Percentiles rank a stretch among this genome's conserved stretches.
phyloP scores from a whole-genome alignment of 2,888 invertebrate genomes.

The Alentia gelatinosa region DNA sequence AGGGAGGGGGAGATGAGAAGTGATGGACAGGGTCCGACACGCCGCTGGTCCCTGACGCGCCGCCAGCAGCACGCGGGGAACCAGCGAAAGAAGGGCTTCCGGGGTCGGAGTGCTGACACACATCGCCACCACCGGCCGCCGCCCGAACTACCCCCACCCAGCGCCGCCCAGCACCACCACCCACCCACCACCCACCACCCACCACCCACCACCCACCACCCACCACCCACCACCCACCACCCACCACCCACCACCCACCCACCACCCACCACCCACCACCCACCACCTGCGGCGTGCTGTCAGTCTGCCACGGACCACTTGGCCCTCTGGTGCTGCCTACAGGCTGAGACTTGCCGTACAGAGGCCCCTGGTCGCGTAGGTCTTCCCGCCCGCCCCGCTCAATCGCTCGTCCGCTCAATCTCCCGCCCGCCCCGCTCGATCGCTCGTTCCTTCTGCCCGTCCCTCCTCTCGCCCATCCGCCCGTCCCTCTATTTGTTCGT shows the following conservation, averaged over 20 bases:
- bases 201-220: not conserved
- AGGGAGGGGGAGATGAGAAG: not conserved
- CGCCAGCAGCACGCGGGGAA: not conserved
- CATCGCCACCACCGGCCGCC: conserved; percentile 7
- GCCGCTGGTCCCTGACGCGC: not conserved
- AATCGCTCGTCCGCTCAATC: too few species aligned
- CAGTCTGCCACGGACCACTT: too few species aligned
- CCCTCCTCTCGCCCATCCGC: not conserved
- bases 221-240: too few species aligned
- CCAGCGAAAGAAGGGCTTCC: not conserved
- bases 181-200: not conserved
- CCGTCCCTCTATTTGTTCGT: too few species aligned
- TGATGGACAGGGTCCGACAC: not conserved
- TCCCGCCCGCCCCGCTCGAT: not conserved
- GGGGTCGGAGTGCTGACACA: not conserved
- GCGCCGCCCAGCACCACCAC: not conserved
- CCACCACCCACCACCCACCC: too few species aligned
- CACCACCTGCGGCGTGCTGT: too few species aligned
- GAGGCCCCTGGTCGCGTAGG: too few species aligned
- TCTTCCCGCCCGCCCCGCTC: too few species aligned
- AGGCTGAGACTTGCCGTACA: too few species aligned
- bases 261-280: too few species aligned
- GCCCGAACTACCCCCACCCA: not conserved
- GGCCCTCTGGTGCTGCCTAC: too few species aligned
- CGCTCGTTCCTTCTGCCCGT: not conserved